Base-by-base conservation (phyloP, 1,140 invertebrate species). In the Ericerus pela region DNA sequence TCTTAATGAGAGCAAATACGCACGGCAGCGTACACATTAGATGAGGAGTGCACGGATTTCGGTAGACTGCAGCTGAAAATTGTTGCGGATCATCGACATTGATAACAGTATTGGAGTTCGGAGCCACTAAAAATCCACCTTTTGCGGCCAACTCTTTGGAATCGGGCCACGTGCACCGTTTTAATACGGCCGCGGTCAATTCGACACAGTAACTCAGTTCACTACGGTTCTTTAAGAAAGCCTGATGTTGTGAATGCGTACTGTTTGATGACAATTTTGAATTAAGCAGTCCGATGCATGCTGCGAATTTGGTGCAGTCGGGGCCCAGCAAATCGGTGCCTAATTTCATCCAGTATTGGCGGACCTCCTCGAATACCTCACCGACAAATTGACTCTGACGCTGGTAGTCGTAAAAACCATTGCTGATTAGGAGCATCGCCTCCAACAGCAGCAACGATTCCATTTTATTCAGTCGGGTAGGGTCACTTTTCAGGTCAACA, bases 381-480 rank as follows among this genome's bases (percentile, higher is more conserved):
- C 79, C 79, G 2, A 92, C 80, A 60, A 91, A 89, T 20, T 75
- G 71, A 22, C 80, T 81, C 66, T 94, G 88, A 2, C 85, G 76
- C 58, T 88, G 82, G 66, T 86, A 93, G 69, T 92, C 84, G 65
- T 85, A 81, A 64, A 88, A 88, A 64, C 91, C 84, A 73, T 93
- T 95, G 20, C 87, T 90, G 62, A 85, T 85, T 1, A 88, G 69
- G 2, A 90, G 66, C 14, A 88, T 65, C 0, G 85, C 82, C 67
- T 88, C 86, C 65, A 79, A 68, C 2, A 66, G 63, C 22, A 53
- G 24, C 51, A 54, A 14, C 61, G 82, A 83, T 70, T 93, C 88
- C 73, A 92, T 78, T 55, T 83, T 82, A 43, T 81, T 84, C n/a
- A 92, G 71, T 61, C 81, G 79, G 51, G 78, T 77, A 1, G 74